These are phyloP conservation scores for Natrix natrix DNA, from an alignment of 2,797 vertebrate species.

Conservation along the genomic window DNA sequence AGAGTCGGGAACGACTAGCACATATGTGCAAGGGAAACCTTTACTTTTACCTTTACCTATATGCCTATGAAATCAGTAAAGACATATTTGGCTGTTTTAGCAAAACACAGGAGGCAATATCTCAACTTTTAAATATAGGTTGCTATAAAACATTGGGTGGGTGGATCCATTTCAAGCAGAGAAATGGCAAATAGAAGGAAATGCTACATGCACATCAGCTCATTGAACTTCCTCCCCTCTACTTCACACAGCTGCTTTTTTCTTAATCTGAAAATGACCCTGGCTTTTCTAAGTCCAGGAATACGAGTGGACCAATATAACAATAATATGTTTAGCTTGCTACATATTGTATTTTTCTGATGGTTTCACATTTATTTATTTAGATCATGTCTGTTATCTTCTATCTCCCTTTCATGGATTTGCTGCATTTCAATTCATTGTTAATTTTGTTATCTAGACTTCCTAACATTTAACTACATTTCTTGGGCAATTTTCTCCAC, in stretches of 20 bases:
- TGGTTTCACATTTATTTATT: not conserved
- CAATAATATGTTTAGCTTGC: not conserved
- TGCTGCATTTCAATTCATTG: not conserved
- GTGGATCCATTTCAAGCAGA: not conserved
- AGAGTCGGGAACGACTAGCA: no score
- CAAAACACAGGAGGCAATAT: not conserved
- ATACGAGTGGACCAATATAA: not conserved
- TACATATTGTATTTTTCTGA: not conserved
- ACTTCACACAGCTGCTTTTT: not conserved
- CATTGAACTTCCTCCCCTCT: not conserved
- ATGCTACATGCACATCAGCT: not conserved
- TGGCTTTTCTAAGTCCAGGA: not conserved
- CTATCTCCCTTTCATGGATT: not conserved
- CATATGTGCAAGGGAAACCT: no score
- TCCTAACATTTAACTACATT: not conserved
- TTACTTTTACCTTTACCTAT: no score
- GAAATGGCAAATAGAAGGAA: not conserved
- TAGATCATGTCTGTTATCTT: not conserved
- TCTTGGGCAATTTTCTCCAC: not conserved
- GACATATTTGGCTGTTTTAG: not conserved
- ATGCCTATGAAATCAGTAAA: not conserved
- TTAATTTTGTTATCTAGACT: not conserved
- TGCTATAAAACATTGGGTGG: not conserved
- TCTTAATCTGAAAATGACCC: not conserved
- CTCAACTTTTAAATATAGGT: not conserved